These are phyloP conservation scores for Acleris cristana DNA, from an alignment of 2,888 invertebrate species.

Conservation along the genomic window DNA sequence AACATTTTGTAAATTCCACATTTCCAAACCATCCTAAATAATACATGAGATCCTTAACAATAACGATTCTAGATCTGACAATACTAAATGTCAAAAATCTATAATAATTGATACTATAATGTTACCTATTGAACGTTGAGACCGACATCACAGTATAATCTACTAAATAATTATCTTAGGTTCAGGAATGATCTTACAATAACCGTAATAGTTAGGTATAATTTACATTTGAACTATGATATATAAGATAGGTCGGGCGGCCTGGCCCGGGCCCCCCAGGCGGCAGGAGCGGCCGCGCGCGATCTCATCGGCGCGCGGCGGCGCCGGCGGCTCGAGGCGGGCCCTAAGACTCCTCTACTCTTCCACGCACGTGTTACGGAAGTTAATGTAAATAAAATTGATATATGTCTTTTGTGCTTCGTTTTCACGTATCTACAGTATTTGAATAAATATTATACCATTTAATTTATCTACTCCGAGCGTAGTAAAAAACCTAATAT, in stretches of 20 bases:
- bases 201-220: slow-evolving; percentile 61
- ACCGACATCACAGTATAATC: slow-evolving; percentile 82
- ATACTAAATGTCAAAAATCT: slow-evolving; percentile 54
- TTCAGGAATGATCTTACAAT: slow-evolving; percentile 81
- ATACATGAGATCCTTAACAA: slow-evolving; percentile 83
- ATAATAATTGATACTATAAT: slow-evolving; percentile 79
- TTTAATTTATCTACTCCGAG: slow-evolving; percentile 37
- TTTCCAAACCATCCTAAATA: slow-evolving; percentile 73
- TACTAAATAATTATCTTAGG: slow-evolving; percentile 77
- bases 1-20: slow-evolving; percentile 73
- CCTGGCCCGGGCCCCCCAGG: too few relatives aligned
- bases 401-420: slow-evolving; percentile 77
- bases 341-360: background rate
- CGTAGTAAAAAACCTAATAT: slow-evolving; percentile 30
- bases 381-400: slow-evolving; percentile 43
- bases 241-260: slow-evolving; percentile 59
- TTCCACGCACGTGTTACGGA: slow-evolving; percentile 8
- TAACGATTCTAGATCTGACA: slow-evolving; percentile 62
- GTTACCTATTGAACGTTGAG: slow-evolving; percentile 79
- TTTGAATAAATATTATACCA: slow-evolving; percentile 74
- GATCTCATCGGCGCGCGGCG: slow-evolving; percentile 39
- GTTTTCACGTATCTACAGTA: slow-evolving; percentile 62
- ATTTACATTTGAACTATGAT: slow-evolving; percentile 77
- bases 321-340: background rate
- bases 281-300: slow-evolving; percentile 42